Conservation (phyloP, 2,797 vertebrate species). For the Lophura swinhoii region DNA sequence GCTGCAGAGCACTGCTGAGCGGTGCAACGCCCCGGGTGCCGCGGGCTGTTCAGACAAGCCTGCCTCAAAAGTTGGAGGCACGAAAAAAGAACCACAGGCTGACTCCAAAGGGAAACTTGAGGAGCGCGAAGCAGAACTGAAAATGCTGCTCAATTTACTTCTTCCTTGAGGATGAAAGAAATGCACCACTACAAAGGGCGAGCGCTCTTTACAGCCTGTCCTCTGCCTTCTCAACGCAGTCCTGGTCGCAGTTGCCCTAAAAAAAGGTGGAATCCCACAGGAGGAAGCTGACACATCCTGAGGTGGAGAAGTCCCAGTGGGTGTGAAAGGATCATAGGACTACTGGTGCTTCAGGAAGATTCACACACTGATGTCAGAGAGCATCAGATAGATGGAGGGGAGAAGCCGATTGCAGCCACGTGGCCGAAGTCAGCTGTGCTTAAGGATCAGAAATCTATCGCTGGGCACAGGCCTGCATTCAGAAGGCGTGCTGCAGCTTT, state of each 20-base stretch:
- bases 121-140: background rate
- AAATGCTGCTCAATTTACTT: background rate
- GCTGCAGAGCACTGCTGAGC: background rate
- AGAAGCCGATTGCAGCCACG: background rate
- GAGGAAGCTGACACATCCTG: slow-evolving; percentile 35
- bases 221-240: background rate
- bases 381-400: background rate
- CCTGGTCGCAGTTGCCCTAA: background rate
- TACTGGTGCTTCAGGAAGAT: background rate
- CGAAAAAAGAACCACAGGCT: background rate
- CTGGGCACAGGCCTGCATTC: background rate
- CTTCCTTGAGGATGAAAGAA: background rate
- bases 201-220: background rate
- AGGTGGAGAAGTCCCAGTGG: background rate
- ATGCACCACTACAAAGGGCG: background rate
- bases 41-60: slow-evolving; percentile 38
- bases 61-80: background rate
- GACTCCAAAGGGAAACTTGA: background rate
- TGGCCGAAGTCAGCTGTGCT: background rate
- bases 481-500: background rate
- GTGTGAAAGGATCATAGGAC: background rate
- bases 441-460: background rate
- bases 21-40: background rate
- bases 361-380: background rate
- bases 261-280: slow-evolving; percentile 27